Conservation (phyloP, 2,797 vertebrate genomes). For the Melanotaenia trifasciata region DNA sequence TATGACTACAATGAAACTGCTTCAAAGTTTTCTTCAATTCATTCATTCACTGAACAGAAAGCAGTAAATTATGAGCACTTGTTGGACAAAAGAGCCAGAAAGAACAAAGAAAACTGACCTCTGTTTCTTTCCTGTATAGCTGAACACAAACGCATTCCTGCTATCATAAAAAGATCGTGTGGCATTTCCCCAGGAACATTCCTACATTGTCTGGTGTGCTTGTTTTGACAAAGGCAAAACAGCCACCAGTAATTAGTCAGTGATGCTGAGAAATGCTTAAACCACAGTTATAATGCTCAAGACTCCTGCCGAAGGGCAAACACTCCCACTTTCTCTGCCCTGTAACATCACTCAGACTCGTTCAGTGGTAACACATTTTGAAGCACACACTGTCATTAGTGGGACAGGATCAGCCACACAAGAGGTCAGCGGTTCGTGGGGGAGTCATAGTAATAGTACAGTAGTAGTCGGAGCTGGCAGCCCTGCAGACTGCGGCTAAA, state of each 20-base stretch:
- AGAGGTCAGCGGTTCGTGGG: conserved; percentile 39
- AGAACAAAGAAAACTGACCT: conserved; percentile 51
- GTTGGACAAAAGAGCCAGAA: conserved; percentile 26
- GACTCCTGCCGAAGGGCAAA: conserved; percentile 34
- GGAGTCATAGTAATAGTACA: conserved; percentile 25
- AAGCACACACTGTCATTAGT: conserved; percentile 29
- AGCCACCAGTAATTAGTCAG: conserved; percentile 26
- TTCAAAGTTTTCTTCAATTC: conserved; percentile 22
- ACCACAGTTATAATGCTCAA: conserved; percentile 5
- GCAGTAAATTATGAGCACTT: conserved; percentile 52
- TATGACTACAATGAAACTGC: not conserved
- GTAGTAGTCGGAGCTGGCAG: conserved; percentile 27
- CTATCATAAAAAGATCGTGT: conserved; percentile 39
- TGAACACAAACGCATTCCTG: conserved; percentile 65
- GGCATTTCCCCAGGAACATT: conserved; percentile 74
- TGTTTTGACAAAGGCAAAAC: conserved; percentile 25
- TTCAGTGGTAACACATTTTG: conserved; percentile 7
- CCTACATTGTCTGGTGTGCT: conserved; percentile 36
- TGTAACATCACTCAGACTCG: conserved; percentile 21
- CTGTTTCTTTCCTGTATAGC: conserved; percentile 31
- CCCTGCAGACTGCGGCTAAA: conserved; percentile 33
- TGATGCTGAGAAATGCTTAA: conserved; percentile 25
- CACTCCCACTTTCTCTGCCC: conserved; percentile 37
- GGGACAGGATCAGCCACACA: conserved; percentile 14
- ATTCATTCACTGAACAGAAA: conserved; percentile 37